Evolutionary conservation across 2,113 vertebrate genomes (phyloP), one percentile per base, ranked within the genome.

Genomic region (Sapayoa aenigma): DNA sequence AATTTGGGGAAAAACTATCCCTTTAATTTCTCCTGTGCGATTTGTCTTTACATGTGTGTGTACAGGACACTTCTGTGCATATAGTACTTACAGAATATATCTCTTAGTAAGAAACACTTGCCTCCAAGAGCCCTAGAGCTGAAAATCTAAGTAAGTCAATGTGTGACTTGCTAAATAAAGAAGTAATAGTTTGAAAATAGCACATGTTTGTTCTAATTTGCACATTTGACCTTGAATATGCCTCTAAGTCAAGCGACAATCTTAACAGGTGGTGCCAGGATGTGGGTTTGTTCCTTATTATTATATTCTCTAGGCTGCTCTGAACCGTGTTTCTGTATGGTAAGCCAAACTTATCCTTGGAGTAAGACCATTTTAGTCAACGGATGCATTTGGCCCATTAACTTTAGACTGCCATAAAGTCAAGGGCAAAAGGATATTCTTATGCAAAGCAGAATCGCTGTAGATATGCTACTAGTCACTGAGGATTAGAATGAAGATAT

Each of bases 401-500:
- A 95, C 80, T 97, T 95, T 81, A 95, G 74, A 50, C 86, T 95
- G 94, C 65, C 39, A 94, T 93, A 96, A 97, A 97, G 90, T 96
- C 89, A 97, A 97, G 88, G 87, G 50, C 77, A 97, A 95, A 96
- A 96, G 73, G 42, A 96, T 92, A 93, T 83, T 94, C 68, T 95
- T 89, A 95, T 80, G 74, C 72, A 96, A 96, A 97, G 87, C 69
- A 93, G 60, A 94, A 94, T 93, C 87, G 65, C 27, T 92, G 82
- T 82, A 97, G 71, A 82, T 94, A 74, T 2, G 25, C 80, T 63
- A 80, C 90, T 94, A 97, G 97, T 96, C 87, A 81, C 86, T 55
- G 33, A 89, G 66, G 80, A 97, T 95, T 97, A 97, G 91, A 93
- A 88, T 69, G 78, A 95, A 59, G 84, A 49, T 91, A 86, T 86